phyloP scores from a whole-genome alignment of 35 echinoderm and acorn worm species.

The Heliocidaris tuberculata region DNA sequence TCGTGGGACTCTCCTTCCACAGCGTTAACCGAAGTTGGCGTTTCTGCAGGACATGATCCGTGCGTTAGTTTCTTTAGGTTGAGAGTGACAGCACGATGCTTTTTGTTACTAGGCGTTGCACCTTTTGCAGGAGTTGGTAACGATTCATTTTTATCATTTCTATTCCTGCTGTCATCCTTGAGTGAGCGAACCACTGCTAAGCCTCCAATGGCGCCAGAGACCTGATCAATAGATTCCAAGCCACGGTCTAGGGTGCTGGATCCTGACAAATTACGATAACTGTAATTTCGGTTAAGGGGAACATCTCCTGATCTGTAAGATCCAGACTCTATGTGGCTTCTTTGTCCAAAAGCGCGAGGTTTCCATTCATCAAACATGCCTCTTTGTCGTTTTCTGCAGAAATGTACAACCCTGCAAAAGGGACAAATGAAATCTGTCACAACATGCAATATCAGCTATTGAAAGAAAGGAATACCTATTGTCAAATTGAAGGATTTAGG shows the following conservation, averaged over 20 bases:
- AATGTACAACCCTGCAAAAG: not conserved
- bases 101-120: not conserved
- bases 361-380: constrained; percentile 9
- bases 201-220: not conserved
- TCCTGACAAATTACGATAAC: not conserved
- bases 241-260: not conserved
- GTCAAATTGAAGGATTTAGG: no score
- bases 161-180: no score
- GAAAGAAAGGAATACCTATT: no score
- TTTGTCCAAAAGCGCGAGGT: not conserved
- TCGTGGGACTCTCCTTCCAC: not conserved
- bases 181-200: no score
- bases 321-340: not conserved
- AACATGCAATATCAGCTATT: no score
- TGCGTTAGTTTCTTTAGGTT: not conserved
- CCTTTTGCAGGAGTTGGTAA: not conserved
- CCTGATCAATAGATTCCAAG: not conserved
- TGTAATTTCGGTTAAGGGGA: not conserved
- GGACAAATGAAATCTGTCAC: not conserved
- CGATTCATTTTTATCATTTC: no score
- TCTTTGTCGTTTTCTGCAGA: not conserved
- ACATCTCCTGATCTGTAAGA: not conserved
- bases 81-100: not conserved
- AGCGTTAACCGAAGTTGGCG: not conserved
- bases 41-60: not conserved